Evolutionary conservation across 2,888 invertebrate species (phyloP).

Genomic region (Ophion costatus): DNA sequence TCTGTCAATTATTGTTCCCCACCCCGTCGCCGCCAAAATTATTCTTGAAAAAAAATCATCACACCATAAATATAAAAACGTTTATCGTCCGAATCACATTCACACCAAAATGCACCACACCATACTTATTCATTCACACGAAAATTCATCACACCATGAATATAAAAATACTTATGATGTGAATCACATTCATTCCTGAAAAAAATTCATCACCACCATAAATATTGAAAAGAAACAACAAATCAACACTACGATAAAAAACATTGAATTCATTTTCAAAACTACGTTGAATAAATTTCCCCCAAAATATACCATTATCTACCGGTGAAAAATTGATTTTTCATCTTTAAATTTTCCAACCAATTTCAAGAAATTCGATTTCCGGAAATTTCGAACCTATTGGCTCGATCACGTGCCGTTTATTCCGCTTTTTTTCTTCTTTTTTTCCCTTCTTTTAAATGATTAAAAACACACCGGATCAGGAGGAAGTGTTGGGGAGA

Average conservation of each 20-base stretch:
- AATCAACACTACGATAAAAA: not conserved
- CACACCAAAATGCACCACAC: no score
- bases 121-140: no score
- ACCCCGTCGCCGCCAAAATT: constrained; percentile 8
- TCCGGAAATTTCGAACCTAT: not conserved
- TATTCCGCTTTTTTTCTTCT: not conserved
- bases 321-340: not conserved
- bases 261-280: not conserved
- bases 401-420: constrained; percentile 8
- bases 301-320: not conserved
- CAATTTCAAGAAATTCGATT: constrained; percentile 46
- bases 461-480: constrained; percentile 54
- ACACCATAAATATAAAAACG: not conserved
- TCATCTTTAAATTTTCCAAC: not conserved
- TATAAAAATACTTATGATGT: no score
- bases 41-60: not conserved
- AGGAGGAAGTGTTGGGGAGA: constrained; percentile 28
- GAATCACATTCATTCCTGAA: constrained; percentile 2
- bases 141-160: no score
- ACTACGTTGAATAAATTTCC: no score
- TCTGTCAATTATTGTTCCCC: constrained; percentile 18
- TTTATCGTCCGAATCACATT: no score
- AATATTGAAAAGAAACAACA: not conserved
- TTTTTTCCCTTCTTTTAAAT: not conserved
- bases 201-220: not conserved